These are phyloP conservation scores for Mimas tiliae DNA, from an alignment of 2,888 invertebrate genomes.

Conservation along the genomic window DNA sequence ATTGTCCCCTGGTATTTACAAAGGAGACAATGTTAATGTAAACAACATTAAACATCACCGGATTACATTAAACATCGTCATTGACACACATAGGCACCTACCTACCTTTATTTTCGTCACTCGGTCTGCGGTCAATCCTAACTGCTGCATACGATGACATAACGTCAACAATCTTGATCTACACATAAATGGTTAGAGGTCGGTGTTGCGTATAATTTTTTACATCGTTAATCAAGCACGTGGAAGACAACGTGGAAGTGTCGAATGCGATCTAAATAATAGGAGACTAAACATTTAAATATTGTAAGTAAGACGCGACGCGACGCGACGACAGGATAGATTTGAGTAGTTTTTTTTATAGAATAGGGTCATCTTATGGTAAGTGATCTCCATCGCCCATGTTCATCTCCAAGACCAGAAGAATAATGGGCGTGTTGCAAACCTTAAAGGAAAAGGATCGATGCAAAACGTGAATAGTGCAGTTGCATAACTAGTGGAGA, in stretches of 20 bases:
- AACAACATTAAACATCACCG: background rate
- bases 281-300: too few species aligned
- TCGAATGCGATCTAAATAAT: too few species aligned
- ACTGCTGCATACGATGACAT: background rate
- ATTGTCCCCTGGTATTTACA: background rate
- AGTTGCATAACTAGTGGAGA: too few species aligned
- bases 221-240: background rate
- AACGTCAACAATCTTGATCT: constrained; percentile 21
- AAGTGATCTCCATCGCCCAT: too few species aligned
- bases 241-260: background rate
- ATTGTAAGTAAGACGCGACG: too few species aligned
- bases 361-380: too few species aligned
- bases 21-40: background rate
- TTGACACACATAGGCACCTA: constrained; percentile 17
- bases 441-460: too few species aligned
- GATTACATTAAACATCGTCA: constrained; percentile 6
- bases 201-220: background rate
- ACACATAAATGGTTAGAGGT: background rate
- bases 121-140: constrained; percentile 9
- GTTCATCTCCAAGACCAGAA: too few species aligned
- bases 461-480: too few species aligned
- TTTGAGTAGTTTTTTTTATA: too few species aligned
- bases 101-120: constrained; percentile 20
- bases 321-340: too few species aligned
- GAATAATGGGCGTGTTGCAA: too few species aligned